phyloP scores from a whole-genome alignment of 2,797 vertebrate genomes.

The Furcifer pardalis region DNA sequence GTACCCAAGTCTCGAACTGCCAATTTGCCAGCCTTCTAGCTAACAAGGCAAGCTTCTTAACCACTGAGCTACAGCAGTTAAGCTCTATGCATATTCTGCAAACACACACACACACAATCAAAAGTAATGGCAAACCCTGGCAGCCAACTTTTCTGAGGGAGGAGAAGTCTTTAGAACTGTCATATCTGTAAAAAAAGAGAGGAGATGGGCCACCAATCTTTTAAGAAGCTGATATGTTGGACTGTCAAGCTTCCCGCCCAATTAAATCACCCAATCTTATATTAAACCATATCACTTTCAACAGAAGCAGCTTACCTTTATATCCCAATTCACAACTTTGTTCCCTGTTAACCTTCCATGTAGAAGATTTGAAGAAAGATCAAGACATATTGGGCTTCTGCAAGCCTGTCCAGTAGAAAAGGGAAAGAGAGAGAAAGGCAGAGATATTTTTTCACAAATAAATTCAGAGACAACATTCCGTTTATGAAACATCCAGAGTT shows the following conservation, averaged over 20 bases:
- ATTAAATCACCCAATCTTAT: background rate
- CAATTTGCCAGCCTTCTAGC: no score
- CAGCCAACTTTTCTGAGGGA: no score
- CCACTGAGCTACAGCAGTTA: no score
- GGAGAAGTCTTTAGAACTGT: no score
- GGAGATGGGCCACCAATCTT: background rate
- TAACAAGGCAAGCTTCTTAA: no score
- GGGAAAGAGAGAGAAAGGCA: constrained; percentile 38
- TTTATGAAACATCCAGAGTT: no score
- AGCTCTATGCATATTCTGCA: no score
- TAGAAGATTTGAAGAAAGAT: constrained; percentile 90
- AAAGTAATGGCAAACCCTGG: no score
- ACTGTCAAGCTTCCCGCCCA: background rate
- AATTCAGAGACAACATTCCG: background rate
- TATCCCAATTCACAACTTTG: constrained; percentile 97
- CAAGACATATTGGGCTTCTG: constrained; percentile 93
- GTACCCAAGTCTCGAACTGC: no score
- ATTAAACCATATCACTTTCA: background rate
- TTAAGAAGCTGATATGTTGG: background rate
- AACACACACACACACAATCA: no score
- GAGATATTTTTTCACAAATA: accelerated
- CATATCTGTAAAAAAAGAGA: background rate
- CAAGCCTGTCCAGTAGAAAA: constrained; percentile 83
- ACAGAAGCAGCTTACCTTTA: constrained; percentile 83
- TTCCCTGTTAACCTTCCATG: constrained; percentile 97